Evolutionary conservation across 2,113 vertebrate genomes (phyloP).

Genomic region (Glaucomys volans): DNA sequence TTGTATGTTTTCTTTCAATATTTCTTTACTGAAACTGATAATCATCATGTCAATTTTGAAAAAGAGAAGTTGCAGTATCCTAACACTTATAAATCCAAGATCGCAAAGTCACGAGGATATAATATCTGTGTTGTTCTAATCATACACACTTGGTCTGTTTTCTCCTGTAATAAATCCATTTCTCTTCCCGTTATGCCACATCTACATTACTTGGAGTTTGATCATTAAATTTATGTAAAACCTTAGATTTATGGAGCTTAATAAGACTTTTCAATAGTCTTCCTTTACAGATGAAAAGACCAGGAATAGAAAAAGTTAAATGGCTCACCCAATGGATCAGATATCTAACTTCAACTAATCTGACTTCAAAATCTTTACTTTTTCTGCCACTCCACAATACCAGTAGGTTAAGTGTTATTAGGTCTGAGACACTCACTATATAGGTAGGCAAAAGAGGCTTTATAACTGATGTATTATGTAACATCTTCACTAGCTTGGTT

Average conservation of each 20-base stretch:
- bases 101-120: neutral
- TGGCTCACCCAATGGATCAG: neutral
- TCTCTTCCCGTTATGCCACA: neutral
- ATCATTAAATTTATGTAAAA: neutral
- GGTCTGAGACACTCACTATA: neutral
- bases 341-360: neutral
- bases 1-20: neutral
- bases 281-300: constrained; percentile 49
- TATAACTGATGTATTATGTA: constrained; percentile 62
- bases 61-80: neutral
- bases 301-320: constrained; percentile 52
- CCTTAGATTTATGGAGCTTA: neutral
- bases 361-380: constrained; percentile 49
- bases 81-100: neutral
- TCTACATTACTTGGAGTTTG: neutral
- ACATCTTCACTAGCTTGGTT: constrained; percentile 30
- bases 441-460: constrained; percentile 41
- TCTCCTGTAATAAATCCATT: neutral
- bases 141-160: neutral
- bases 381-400: neutral
- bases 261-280: neutral
- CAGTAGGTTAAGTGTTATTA: constrained; percentile 58
- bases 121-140: neutral
- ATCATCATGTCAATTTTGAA: neutral
- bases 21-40: neutral